Conservation (phyloP, 1,140 invertebrate species). For the Pogonomyrmex californicus region DNA sequence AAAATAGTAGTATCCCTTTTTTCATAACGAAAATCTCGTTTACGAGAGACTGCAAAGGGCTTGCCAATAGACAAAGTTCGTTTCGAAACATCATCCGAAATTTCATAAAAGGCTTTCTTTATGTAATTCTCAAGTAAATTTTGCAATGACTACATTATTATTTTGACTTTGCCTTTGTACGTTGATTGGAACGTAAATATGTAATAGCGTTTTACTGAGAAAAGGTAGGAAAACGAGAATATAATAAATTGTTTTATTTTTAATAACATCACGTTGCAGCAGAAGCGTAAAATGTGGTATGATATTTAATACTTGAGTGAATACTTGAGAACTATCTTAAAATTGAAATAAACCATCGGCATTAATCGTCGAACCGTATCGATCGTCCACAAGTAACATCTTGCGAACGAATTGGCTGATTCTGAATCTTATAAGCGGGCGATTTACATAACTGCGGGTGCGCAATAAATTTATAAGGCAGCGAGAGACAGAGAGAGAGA, state of each 20-base stretch:
- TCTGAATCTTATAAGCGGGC: slow-evolving; percentile 26
- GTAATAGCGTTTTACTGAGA: background rate
- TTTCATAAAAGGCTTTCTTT: background rate
- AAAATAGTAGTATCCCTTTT: slow-evolving; percentile 42
- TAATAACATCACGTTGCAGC: slow-evolving; percentile 3
- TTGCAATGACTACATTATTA: background rate
- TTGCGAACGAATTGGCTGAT: background rate
- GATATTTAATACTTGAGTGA: background rate
- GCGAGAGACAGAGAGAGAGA: background rate
- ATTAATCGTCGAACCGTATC: slow-evolving; percentile 1
- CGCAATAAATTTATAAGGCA: slow-evolving; percentile 30
- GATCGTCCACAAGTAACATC: slow-evolving; percentile 11
- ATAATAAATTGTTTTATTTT: background rate
- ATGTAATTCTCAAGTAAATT: background rate
- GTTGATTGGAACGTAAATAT: background rate
- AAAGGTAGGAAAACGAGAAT: background rate
- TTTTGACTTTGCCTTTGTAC: background rate
- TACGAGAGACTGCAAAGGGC: slow-evolving; percentile 6
- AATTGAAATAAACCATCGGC: background rate
- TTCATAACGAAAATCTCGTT: slow-evolving; percentile 21
- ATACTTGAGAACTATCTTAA: background rate
- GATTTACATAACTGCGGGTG: slow-evolving; percentile 53
- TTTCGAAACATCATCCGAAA: background rate
- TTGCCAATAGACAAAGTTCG: background rate
- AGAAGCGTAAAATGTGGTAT: background rate